These are phyloP conservation scores for Drosophila percnosoma DNA, from an alignment of 2,888 invertebrate species.

Conservation along the genomic window DNA sequence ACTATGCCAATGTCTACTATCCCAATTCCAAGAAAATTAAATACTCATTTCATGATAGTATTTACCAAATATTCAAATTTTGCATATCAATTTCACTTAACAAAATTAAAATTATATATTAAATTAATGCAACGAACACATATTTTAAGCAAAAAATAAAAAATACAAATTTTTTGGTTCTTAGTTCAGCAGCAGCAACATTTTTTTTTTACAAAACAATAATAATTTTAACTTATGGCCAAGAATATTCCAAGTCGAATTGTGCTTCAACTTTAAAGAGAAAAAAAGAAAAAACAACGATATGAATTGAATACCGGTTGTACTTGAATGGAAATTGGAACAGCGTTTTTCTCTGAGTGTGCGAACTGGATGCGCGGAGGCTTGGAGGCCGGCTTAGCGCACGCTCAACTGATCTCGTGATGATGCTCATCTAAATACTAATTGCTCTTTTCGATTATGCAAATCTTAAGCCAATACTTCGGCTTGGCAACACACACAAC, in stretches of 20 bases:
- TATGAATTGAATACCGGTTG: background rate
- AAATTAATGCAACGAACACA: background rate
- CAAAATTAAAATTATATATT: background rate
- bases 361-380: slow-evolving; percentile 3
- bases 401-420: slow-evolving; percentile 39
- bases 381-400: slow-evolving; percentile 21
- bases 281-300: background rate
- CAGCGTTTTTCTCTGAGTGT: slow-evolving; percentile 3
- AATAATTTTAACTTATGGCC: background rate
- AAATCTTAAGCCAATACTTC: slow-evolving; percentile 19
- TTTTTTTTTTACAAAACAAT: background rate
- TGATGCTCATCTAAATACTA: slow-evolving; percentile 30
- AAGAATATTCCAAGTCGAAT: background rate
- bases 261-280: background rate
- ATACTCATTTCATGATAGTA: background rate
- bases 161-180: background rate
- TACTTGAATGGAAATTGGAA: background rate
- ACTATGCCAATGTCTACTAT: background rate
- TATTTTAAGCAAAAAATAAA: background rate
- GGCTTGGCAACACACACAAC: slow-evolving; percentile 24
- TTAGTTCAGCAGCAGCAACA: background rate
- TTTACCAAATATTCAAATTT: background rate
- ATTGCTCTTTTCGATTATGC: slow-evolving; percentile 26
- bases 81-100: background rate
- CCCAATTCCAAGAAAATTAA: background rate